Base-by-base conservation (phyloP, 2,888 invertebrate species). In the Zaprionus bogoriensis region DNA sequence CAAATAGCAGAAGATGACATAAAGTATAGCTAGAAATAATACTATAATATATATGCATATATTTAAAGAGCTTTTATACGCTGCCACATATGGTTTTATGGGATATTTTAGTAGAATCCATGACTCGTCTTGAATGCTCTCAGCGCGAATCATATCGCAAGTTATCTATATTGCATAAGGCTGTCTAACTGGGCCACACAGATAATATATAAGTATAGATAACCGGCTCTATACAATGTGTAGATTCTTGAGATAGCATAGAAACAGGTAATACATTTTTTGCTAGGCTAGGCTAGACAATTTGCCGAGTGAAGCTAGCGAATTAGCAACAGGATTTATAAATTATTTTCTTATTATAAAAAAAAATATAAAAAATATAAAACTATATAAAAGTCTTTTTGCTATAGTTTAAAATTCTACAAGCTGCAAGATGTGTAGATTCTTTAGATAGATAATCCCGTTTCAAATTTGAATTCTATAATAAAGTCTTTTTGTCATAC, bases 1-100 rank as follows among this genome's bases (percentile, higher is more conserved):
- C 2, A 55, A 48, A 27, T 30, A 20, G 47, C 53, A 9, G 42
- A 59, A 54, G 44, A 69, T 42, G 46, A 68, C 46, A 39, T 17
- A n/a, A 22, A 39, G 14, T 36, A 17, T 36, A 36, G 14, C 32
- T 17, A 14, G 14, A 28, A 10, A 27, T 10, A 50, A 28, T 4
- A 27, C 27, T 3, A 7, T 10, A n/a, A 19, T 20, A 23, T 12
- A 22, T 22, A 22, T n/a, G n/a, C 6, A 41, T 6, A 41, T 41
- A 22, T 39, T 5, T 39, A 22, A 5, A 22, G 5, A 25, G 12
- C 25, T 42, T 25, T n/a, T 42, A 42, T 42, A 23, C 32, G 14
- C 32, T 32, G 6, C 14, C 5, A 30, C 30, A 5, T 12, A 14
- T 14, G 32, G 32, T 36, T 36, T 17, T 27, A 1, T 10, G n/a